A percentile compares a stretch with the other conserved stretches of the same genome.
Conservation (phyloP, 2,888 invertebrate genomes). For the Gasteruption jaculator region DNA sequence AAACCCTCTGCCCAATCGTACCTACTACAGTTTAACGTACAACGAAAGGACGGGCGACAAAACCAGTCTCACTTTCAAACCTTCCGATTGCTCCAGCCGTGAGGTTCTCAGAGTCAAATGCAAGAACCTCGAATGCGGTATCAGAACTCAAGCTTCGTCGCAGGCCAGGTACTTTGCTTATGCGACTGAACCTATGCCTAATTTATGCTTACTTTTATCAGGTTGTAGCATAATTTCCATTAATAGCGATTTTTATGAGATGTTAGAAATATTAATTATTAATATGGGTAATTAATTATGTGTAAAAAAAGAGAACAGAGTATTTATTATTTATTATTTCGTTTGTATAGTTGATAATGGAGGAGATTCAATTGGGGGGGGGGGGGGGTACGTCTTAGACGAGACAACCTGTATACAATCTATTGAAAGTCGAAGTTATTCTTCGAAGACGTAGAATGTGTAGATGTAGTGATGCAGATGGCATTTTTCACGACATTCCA, state of each 20-base stretch:
- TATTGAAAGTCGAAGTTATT: too few relatives aligned
- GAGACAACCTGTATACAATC: slow-evolving; percentile 18
- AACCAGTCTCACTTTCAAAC: slow-evolving; percentile 64
- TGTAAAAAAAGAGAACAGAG: too few relatives aligned
- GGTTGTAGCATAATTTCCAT: too few relatives aligned
- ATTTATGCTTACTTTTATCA: background rate
- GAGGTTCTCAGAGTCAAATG: slow-evolving; percentile 68
- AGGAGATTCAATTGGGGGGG: too few relatives aligned
- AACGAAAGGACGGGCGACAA: slow-evolving; percentile 53
- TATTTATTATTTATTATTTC: too few relatives aligned
- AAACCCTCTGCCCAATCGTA: slow-evolving; percentile 27
- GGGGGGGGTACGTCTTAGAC: too few relatives aligned
- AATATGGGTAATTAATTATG: too few relatives aligned
- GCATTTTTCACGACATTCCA: slow-evolving; percentile 51
- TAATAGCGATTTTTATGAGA: too few relatives aligned
- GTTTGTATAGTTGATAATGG: too few relatives aligned
- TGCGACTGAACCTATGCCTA: background rate
- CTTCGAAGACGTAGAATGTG: too few relatives aligned
- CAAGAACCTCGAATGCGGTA: slow-evolving; percentile 66
- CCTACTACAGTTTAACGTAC: slow-evolving; percentile 62
- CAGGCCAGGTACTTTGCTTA: slow-evolving; percentile 67
- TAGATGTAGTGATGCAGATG: slow-evolving; percentile 25
- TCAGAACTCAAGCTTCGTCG: slow-evolving; percentile 60
- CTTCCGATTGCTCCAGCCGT: slow-evolving; percentile 60
- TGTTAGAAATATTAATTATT: too few relatives aligned